Conservation (phyloP, 2,888 invertebrate species). For the Gymnocheta viridis region DNA sequence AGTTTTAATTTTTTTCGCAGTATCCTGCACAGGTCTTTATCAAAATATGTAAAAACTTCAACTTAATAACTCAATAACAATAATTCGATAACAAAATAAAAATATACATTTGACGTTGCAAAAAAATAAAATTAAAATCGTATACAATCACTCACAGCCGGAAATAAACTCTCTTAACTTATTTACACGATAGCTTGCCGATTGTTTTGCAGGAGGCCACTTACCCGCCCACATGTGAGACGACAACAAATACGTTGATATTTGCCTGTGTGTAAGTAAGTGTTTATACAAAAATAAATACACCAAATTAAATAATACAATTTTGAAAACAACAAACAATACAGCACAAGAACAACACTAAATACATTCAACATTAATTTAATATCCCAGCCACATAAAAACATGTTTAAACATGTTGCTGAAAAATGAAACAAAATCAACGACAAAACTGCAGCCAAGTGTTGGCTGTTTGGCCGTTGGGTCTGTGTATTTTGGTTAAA, state of each 20-base stretch:
- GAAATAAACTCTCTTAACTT: neutral
- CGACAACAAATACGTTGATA: too few species aligned
- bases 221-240: neutral
- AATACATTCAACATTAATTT: constrained; percentile 42
- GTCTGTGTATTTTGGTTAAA: constrained; percentile 45
- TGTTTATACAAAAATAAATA: constrained; percentile 47
- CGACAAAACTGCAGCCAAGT: constrained; percentile 3
- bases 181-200: too few species aligned
- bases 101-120: too few species aligned
- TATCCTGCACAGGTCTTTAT: too few species aligned
- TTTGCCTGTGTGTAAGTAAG: neutral
- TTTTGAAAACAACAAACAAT: constrained; percentile 21
- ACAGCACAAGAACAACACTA: constrained; percentile 27
- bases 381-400: constrained; percentile 44
- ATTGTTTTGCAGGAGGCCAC: neutral
- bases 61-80: too few species aligned
- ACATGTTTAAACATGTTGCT: constrained; percentile 60
- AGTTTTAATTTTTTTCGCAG: too few species aligned
- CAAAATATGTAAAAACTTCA: too few species aligned
- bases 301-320: constrained; percentile 62
- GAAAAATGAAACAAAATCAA: constrained; percentile 7
- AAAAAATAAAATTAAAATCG: too few species aligned
- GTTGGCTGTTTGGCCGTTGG: too few species aligned
- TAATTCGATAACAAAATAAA: too few species aligned
- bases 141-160: neutral